Evolutionary conservation across 2,797 vertebrate genomes (phyloP), one percentile per base, ranked within the genome.

Genomic region (Centropyge bicolor): DNA sequence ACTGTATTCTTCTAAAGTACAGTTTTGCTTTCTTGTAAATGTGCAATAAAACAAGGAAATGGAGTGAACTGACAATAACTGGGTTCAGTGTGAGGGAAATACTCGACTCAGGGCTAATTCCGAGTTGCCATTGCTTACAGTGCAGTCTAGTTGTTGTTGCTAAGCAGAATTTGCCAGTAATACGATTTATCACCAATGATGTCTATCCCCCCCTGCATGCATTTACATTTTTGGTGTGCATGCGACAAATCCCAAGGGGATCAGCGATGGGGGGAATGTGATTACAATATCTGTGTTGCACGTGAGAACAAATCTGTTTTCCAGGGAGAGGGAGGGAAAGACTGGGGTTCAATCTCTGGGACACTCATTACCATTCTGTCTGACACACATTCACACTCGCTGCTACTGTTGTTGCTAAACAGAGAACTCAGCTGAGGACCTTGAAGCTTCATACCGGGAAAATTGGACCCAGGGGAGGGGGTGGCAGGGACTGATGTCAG

Each of bases 381-480:
- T 89, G 84, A 91, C 91, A 88, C 76, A 84, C 76, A 83, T 85
- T 83, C 90, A 27, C 75, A 79, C 81, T 87, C 70, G n/a, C 75
- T 73, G 82, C 76, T 80, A 61, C 80, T 83, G 85, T 88, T 88
- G 86, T 85, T 82, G 79, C 86, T 90, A 91, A 92, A 93, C 88
- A 90, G 76, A 90, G 88, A 91, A 76, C 91, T 94, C 90, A 91
- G 88, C 88, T 85, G 84, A 89, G 89, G 89, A 90, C 92, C 88
- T 91, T 89, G 88, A 92, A 92, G 91, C 78, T 84, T 90, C 88
- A 80, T 70, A 82, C 79, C 11, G 68, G 83, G 87, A 84, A 92
- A 95, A 94, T 93, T 94, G 92, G 92, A 77, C 94, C 86, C 89
- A 70, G 51, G 93, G 90, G 92, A 63, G 54, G 74, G 49, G 78